Evolutionary conservation across 2,888 invertebrate genomes (phyloP), one percentile per base, ranked within the genome.

Genomic region (Calameuta pallipes): DNA sequence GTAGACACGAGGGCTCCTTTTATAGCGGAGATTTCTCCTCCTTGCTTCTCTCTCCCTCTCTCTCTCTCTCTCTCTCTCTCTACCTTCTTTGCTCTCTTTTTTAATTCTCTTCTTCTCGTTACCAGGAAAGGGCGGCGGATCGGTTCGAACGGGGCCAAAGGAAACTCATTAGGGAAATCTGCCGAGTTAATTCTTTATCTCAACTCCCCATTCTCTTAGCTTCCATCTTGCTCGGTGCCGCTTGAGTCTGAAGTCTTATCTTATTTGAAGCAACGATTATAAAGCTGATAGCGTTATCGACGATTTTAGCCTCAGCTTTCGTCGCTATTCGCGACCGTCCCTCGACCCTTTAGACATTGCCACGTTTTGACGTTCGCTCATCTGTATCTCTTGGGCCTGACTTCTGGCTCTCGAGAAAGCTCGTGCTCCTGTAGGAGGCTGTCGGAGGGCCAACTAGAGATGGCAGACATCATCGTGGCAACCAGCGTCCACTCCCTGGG

Each of bases 101-200:
- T 56, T 56, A 56, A 23, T 56, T 23, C 23, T 56, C 71, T 23
- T 71, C 34, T 15, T 71, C 71, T 9, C 71, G 30, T 71, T 71
- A 71, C 34, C 30, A 31, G 71, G 11, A 71, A 71, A 34, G 34
- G 71, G 71, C 31, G 71, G 34, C 31, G 31, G 71, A 31, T 34
- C 71, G 71, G 34, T 71, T 71, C 71, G 34, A 71, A 71, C 31
- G 80, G 83, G 82, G 83, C 81, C 83, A 84, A 83, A 83, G 82
- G 81, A 82, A 84, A 83, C 86, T 87, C 86, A 84, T 87, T 87
- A 87, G 84, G 85, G 83, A 86, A 86, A 86, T 86, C 85, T 85
- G 82, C 84, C 81, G 83, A 82, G 82, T 85, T 86, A 86, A 86
- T 86, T 87, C 82, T 85, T 85, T 84, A 85, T 86, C 85, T 84